Evolutionary conservation across 2,797 vertebrate species (phyloP), one percentile per base, ranked within the genome.

Genomic region (Eurystomus glaucurus): DNA sequence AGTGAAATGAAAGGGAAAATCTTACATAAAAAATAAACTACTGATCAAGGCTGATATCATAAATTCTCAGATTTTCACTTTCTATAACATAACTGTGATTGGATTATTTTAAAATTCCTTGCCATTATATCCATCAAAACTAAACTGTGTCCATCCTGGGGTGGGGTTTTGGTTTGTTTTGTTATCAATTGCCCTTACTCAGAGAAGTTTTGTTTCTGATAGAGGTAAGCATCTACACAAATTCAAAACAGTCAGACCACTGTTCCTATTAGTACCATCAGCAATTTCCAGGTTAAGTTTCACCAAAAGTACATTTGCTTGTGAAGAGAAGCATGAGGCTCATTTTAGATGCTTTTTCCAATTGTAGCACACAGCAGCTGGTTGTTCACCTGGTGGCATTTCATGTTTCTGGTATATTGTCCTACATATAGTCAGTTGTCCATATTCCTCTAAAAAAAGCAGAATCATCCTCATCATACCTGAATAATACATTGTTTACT

Each of bases 231-330:
- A 26, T 50, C 25, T 41, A 22, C 5, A 83, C 14, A 80, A 35
- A 33, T 14, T 58, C 6, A 37, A 50, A 89, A 5, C 2, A 78
- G 16, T 51, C 28, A 66, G 29, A 33, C 25, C 48, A 33, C 10
- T 11, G 1, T 51, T 88, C 48, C 51, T 64, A 31, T 9, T 28
- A 39, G 33, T 18, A 46, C 4, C 5, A 35, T 33, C 25, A 54
- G 13, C 8, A 51, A 45, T 62, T 85, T 90, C 31, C 21, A 66
- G 5, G 6, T 39, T 62, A 54, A 87, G 13, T 57, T 79, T 82
- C 51, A 57, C 15, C 14, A 61, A 50, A 65, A 19, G 1, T 4
- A 11, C 0, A 0, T 62, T 62, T 65, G 8, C 18, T 23, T 43
- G 3, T 26, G 17, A 50, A 90, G 7, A 80, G 12, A 90, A 81